These are phyloP conservation scores for Rhinatrema bivittatum DNA, from an alignment of 2,797 vertebrate genomes.

Conservation along the genomic window DNA sequence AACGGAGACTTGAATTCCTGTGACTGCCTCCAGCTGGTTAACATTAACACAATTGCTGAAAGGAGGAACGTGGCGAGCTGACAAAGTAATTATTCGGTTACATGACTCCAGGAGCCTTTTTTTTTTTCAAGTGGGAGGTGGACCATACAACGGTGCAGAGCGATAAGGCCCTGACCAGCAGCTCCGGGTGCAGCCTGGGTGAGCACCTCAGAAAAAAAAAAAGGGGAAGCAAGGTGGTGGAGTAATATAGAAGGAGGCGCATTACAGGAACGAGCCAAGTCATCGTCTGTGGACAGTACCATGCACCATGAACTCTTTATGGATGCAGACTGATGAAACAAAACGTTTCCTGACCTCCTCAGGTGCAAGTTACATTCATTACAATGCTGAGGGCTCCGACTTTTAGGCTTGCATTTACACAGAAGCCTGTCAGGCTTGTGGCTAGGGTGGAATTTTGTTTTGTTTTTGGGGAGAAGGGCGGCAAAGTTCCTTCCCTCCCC, in stretches of 20 bases:
- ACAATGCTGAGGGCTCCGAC: too few species aligned
- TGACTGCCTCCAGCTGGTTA: conserved; percentile 11
- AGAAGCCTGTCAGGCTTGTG: too few species aligned
- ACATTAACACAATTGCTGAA: background rate
- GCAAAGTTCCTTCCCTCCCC: too few species aligned
- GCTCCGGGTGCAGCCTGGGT: background rate
- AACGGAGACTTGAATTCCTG: background rate
- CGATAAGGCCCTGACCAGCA: background rate
- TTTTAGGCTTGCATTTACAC: too few species aligned
- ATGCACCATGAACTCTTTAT: conserved; percentile 10
- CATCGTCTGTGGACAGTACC: background rate
- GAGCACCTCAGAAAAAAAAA: background rate
- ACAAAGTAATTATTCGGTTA: background rate
- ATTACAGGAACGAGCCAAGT: background rate
- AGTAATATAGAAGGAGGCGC: background rate
- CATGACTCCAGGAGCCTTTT: background rate
- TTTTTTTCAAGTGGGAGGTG: conserved; percentile 2
- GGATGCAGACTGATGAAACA: too few species aligned
- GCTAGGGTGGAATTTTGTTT: too few species aligned
- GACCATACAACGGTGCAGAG: conserved; percentile 12
- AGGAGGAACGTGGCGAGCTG: background rate
- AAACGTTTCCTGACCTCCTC: too few species aligned
- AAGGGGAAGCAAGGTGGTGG: too few species aligned
- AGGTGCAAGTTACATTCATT: too few species aligned
- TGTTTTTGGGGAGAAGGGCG: too few species aligned